Evolutionary conservation across 2,113 vertebrate genomes (phyloP).

Genomic region (Sisor rabdophorus): DNA sequence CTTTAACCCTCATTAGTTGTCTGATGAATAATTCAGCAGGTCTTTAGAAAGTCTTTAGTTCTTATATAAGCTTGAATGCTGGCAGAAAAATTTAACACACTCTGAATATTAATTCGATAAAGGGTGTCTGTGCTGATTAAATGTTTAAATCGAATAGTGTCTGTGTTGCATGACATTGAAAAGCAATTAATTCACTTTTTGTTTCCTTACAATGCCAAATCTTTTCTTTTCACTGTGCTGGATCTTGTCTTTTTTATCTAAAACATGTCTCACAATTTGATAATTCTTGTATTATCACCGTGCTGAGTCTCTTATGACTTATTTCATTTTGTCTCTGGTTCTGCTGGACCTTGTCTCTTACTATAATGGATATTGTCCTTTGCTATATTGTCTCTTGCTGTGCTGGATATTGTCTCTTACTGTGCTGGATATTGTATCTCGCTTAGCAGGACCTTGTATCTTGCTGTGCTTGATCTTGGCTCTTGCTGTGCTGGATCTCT

Average conservation of each 20-base stretch:
- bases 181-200: not conserved
- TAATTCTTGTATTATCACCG: not conserved
- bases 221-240: not conserved
- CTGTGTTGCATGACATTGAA: not conserved
- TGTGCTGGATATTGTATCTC: not conserved
- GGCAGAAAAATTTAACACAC: slow-evolving; percentile 9
- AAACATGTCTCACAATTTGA: not conserved
- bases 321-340: not conserved
- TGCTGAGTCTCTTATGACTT: too few relatives aligned
- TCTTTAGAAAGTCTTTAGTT: slow-evolving; percentile 35
- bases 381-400: not conserved
- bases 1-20: slow-evolving; percentile 33
- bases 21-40: slow-evolving; percentile 43
- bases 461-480: not conserved
- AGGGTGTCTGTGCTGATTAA: not conserved
- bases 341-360: not conserved
- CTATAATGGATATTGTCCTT: not conserved
- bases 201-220: not conserved
- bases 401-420: not conserved
- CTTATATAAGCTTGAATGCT: slow-evolving; percentile 33
- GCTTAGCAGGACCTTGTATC: not conserved
- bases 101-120: slow-evolving; percentile 30
- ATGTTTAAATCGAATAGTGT: not conserved
- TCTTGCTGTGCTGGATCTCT: not conserved
- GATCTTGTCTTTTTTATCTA: not conserved